phyloP scores from a whole-genome alignment of 2,797 vertebrate genomes.

The Semaprochilodus insignis region DNA sequence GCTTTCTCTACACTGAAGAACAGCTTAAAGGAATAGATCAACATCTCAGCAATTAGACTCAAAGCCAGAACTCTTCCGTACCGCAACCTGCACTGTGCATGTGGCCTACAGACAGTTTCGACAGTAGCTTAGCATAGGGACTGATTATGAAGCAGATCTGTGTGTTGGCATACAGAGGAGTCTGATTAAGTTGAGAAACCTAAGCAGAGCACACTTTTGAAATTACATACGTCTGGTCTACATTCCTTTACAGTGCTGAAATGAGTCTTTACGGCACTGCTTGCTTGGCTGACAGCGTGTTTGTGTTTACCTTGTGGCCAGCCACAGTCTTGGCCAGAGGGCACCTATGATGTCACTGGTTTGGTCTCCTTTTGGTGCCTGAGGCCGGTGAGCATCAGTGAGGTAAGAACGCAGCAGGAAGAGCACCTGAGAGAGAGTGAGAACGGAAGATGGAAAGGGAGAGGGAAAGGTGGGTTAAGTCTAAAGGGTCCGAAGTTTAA shows the following conservation, averaged over 20 bases:
- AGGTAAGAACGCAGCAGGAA: conserved; percentile 89
- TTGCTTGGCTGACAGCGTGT: conserved; percentile 25
- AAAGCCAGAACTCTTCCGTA: conserved; percentile 16
- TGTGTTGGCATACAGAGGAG: background rate
- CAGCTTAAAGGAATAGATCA: conserved; percentile 61
- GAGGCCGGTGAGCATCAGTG: conserved; percentile 82
- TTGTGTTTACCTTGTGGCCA: conserved; percentile 86
- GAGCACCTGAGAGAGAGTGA: conserved; percentile 80
- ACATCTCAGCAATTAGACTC: background rate
- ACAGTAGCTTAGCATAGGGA: background rate
- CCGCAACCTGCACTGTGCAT: background rate
- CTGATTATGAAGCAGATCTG: too few relatives aligned
- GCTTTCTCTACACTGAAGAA: conserved; percentile 56
- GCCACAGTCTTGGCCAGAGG: conserved; percentile 86
- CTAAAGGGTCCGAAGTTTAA: too few relatives aligned
- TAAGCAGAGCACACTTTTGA: background rate
- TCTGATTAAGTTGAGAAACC: background rate
- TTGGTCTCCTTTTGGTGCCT: conserved; percentile 74
- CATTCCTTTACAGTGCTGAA: background rate
- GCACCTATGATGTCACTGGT: conserved; percentile 76
- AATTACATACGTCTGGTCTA: background rate
- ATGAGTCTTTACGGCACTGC: background rate
- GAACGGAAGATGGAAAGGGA: background rate
- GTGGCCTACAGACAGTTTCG: conserved; percentile 1
- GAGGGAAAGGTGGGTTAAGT: too few relatives aligned